Conservation (phyloP, 2,113 vertebrate species). For the Maccullochella peelii region DNA sequence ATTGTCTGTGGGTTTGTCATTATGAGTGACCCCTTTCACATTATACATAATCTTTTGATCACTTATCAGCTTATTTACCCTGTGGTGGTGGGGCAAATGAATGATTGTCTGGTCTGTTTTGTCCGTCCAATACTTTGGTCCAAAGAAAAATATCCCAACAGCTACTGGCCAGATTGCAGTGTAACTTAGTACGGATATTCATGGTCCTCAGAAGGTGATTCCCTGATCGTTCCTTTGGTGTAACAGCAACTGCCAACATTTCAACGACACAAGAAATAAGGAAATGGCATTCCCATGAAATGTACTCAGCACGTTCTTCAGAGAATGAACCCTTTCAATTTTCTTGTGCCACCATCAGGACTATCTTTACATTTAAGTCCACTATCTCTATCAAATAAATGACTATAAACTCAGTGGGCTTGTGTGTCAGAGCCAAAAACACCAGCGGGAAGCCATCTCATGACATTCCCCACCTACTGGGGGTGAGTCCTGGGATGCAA, state of each 20-base stretch:
- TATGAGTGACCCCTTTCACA: too few species aligned
- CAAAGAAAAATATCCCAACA: too few species aligned
- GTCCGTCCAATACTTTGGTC: too few species aligned
- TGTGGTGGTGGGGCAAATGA: too few species aligned
- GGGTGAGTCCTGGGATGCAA: conserved; percentile 54
- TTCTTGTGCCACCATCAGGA: not conserved
- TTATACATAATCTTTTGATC: too few species aligned
- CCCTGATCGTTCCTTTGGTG: too few species aligned
- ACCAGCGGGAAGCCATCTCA: conserved; percentile 56
- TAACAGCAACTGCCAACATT: too few species aligned
- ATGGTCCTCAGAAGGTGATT: too few species aligned
- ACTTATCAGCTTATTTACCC: too few species aligned
- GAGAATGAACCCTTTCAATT: not conserved
- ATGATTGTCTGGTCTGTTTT: too few species aligned
- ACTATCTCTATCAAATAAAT: not conserved
- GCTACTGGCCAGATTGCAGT: too few species aligned
- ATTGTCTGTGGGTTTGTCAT: not conserved
- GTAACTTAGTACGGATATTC: too few species aligned
- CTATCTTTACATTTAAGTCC: not conserved
- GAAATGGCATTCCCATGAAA: not conserved
- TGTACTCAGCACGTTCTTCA: not conserved
- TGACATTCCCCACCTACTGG: conserved; percentile 66
- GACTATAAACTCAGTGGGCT: conserved; percentile 27
- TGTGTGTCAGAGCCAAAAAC: conserved; percentile 50
- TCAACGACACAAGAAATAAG: not conserved